Conservation (phyloP, 2,797 vertebrate species). For the Amblyraja radiata region DNA sequence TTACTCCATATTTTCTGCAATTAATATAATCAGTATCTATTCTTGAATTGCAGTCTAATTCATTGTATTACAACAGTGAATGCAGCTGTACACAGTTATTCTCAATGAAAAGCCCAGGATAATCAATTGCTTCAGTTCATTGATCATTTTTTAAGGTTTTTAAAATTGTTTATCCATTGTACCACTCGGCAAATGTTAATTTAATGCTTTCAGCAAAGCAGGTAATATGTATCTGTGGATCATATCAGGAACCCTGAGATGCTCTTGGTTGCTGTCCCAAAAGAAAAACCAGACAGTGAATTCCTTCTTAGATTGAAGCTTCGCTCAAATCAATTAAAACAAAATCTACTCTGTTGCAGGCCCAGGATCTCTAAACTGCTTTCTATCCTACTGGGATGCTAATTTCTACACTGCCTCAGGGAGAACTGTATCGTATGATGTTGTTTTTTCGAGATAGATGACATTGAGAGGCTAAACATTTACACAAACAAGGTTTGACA, state of each 20-base stretch:
- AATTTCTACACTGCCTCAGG: background rate
- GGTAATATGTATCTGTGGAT: background rate
- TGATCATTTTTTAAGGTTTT: background rate
- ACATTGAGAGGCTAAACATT: background rate
- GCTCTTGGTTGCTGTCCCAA: background rate
- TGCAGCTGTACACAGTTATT: no score
- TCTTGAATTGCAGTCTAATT: no score
- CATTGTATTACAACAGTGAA: no score
- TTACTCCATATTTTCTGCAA: no score
- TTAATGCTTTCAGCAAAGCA: background rate
- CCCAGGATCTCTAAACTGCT: background rate
- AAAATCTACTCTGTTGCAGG: background rate
- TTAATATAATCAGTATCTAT: no score
- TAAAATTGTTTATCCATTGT: no score
- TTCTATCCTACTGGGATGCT: background rate
- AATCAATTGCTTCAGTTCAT: background rate
- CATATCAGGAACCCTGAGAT: background rate
- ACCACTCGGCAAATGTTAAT: background rate
- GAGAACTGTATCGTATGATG: background rate
- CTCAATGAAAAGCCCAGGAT: no score
- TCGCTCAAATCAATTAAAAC: background rate
- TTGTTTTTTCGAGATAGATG: background rate
- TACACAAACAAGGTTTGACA: no score
- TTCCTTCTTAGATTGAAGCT: no score
- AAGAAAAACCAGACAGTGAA: background rate